A percentile compares a stretch with the other conserved stretches of the same genome.
These are phyloP conservation scores for Papilio machaon DNA, from an alignment of 1,140 invertebrate species.

Conservation along the genomic window DNA sequence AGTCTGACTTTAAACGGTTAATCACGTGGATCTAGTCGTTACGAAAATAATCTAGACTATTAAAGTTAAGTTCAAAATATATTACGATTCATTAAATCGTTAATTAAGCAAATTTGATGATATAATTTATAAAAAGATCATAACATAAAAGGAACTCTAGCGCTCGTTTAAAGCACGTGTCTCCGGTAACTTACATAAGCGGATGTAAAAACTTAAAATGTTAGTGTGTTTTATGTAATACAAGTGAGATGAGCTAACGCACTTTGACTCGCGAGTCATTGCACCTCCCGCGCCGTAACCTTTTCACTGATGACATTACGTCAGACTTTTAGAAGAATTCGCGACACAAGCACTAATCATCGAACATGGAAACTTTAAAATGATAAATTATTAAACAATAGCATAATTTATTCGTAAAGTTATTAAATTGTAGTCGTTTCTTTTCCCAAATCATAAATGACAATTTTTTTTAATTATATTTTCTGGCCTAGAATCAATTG, in stretches of 20 bases:
- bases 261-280: conserved; percentile 23
- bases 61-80: neutral
- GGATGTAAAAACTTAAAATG: conserved; percentile 17
- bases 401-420: too few relatives aligned
- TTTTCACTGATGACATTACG: conserved; percentile 4
- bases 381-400: neutral
- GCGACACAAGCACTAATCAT: conserved; percentile 1
- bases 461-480: too few relatives aligned
- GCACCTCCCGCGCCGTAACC: neutral
- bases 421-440: too few relatives aligned
- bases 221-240: conserved; percentile 17
- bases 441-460: too few relatives aligned
- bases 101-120: neutral
- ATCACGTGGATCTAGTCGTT: too few relatives aligned
- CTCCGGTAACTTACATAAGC: conserved; percentile 19
- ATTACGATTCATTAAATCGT: neutral
- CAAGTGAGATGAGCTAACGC: conserved; percentile 19
- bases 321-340: neutral
- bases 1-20: too few relatives aligned
- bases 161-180: neutral
- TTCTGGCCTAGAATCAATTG: too few relatives aligned
- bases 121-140: neutral
- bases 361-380: neutral
- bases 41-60: too few relatives aligned
- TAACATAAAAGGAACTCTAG: neutral